Evolutionary conservation across 2,797 vertebrate genomes (phyloP).

Genomic region (Eutrigla gurnardus): DNA sequence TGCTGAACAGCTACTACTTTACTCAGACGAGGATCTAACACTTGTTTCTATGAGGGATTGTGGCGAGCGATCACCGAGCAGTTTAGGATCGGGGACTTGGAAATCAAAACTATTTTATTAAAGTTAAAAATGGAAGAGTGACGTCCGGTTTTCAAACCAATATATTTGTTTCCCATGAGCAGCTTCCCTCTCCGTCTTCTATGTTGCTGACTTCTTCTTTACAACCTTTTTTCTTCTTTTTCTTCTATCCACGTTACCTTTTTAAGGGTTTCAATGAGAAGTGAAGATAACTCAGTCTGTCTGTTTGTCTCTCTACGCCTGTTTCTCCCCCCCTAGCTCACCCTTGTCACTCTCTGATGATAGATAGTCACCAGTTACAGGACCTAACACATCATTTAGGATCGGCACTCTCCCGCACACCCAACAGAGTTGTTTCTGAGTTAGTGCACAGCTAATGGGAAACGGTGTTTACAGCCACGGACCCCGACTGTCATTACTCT

Average conservation of each 20-base stretch:
- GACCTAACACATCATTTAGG: constrained; percentile 18
- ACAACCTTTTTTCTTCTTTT: not conserved
- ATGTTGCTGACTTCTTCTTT: not conserved
- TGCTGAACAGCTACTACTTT: no score
- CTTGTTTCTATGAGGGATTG: no score
- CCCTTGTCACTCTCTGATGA: constrained; percentile 23
- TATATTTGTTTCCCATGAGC: not conserved
- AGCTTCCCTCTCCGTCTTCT: not conserved
- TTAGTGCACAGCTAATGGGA: constrained; percentile 15
- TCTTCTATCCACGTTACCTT: not conserved
- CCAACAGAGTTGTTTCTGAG: constrained; percentile 1
- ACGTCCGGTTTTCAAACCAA: no score
- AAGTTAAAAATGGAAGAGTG: not conserved
- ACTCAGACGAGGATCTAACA: no score
- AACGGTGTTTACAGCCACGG: constrained; percentile 1
- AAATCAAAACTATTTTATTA: not conserved
- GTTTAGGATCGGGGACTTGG: not conserved
- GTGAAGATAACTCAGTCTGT: constrained; percentile 10
- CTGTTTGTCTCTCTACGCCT: not conserved
- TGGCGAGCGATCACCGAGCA: no score
- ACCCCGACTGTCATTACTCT: not conserved
- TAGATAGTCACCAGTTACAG: constrained; percentile 16
- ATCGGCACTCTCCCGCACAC: not conserved
- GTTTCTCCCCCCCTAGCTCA: not conserved
- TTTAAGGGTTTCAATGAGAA: constrained; percentile 9